A percentile compares a stretch with the other conserved stretches of the same genome.
Conservation (phyloP, 2,888 invertebrate species). For the Lasioglossum villosulum region DNA sequence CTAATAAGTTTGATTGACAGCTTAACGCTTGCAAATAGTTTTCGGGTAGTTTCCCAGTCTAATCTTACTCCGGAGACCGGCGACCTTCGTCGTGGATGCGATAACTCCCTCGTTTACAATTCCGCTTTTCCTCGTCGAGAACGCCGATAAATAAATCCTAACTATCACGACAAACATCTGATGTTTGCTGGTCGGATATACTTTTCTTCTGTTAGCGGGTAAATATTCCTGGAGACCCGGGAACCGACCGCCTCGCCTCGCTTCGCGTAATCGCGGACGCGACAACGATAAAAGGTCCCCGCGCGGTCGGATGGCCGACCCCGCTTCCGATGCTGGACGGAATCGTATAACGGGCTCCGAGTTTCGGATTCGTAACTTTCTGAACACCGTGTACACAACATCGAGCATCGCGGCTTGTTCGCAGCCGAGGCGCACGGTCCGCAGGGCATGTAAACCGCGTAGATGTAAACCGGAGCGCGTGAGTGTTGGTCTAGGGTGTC, state of each 20-base stretch:
- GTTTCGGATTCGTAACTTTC: conserved; percentile 60
- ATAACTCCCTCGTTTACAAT: conserved; percentile 15
- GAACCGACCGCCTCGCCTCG: neutral
- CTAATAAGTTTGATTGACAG: conserved; percentile 10
- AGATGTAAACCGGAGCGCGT: conserved; percentile 63
- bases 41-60: neutral
- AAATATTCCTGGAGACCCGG: conserved; percentile 21
- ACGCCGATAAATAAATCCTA: conserved; percentile 25
- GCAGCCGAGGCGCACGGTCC: conserved; percentile 57
- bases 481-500: conserved; percentile 57
- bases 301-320: neutral
- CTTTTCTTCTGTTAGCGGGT: conserved; percentile 20
- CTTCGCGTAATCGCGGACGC: conserved; percentile 30
- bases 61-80: neutral
- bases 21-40: conserved; percentile 13
- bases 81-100: neutral
- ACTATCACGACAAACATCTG: conserved; percentile 30
- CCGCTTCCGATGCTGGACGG: conserved; percentile 10
- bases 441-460: conserved; percentile 69
- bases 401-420: conserved; percentile 56
- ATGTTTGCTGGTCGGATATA: conserved; percentile 36
- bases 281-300: conserved; percentile 33
- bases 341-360: neutral
- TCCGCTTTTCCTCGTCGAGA: conserved; percentile 21
- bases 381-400: conserved; percentile 59